These are phyloP conservation scores for Alosa alosa DNA, from an alignment of 2,113 vertebrate genomes.

Conservation along the genomic window DNA sequence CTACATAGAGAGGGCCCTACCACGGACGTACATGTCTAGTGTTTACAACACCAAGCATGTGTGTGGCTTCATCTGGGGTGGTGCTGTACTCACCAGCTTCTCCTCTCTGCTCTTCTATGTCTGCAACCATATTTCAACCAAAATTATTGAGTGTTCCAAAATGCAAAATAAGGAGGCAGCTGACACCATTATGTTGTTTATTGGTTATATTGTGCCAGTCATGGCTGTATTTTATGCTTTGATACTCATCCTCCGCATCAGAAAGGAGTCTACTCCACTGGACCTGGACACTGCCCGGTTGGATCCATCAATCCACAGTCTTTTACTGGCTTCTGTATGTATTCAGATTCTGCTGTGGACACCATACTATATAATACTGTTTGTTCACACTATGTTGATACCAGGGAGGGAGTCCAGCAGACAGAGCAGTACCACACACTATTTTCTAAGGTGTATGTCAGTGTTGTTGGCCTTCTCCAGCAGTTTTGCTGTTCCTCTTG, in stretches of 20 bases:
- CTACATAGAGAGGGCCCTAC: conserved; percentile 92
- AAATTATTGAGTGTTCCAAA: conserved; percentile 89
- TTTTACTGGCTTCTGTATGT: conserved; percentile 87
- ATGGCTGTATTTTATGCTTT: conserved; percentile 86
- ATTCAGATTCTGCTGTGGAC: conserved; percentile 92
- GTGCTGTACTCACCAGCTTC: conserved; percentile 93
- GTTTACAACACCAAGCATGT: conserved; percentile 96
- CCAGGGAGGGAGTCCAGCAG: conserved; percentile 61
- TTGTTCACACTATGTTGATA: conserved; percentile 78
- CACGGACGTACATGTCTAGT: conserved; percentile 94
- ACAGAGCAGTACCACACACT: conserved; percentile 66
- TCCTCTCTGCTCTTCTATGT: conserved; percentile 94
- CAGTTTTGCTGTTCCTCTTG: conserved; percentile 87
- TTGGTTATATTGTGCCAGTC: conserved; percentile 87
- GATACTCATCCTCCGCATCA: conserved; percentile 80
- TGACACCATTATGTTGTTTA: conserved; percentile 91
- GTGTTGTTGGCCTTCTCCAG: conserved; percentile 89
- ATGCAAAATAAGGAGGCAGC: conserved; percentile 94
- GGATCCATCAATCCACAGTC: conserved; percentile 87
- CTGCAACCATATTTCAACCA: conserved; percentile 90
- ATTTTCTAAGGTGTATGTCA: conserved; percentile 78
- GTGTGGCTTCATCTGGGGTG: conserved; percentile 96
- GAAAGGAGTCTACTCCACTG: conserved; percentile 86
- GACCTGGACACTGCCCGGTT: conserved; percentile 84
- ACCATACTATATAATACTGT: conserved; percentile 85